phyloP scores from a whole-genome alignment of 2,888 invertebrate species.

The Oxystoma pomonae region DNA sequence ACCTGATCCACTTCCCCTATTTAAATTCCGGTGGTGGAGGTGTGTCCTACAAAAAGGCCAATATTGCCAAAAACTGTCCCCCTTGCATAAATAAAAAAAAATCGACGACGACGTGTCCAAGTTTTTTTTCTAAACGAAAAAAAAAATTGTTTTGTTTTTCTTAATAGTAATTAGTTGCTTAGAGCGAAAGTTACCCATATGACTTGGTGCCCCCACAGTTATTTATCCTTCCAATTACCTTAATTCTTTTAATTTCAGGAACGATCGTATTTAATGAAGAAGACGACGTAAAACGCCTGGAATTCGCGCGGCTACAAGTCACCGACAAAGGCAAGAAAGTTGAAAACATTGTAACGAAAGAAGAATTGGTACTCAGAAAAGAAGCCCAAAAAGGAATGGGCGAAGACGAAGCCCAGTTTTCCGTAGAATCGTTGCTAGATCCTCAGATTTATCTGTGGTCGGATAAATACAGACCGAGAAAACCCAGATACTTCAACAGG shows the following conservation, averaged over 20 bases:
- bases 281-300: conserved; percentile 72
- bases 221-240: too few species aligned
- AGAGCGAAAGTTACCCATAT: too few species aligned
- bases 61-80: too few species aligned
- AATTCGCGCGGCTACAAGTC: conserved; percentile 67
- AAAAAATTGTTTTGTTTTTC: too few species aligned
- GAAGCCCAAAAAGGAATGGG: conserved; percentile 83
- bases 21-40: too few species aligned
- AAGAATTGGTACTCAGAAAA: conserved; percentile 65
- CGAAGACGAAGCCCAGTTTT: conserved; percentile 85
- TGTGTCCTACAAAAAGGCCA: too few species aligned
- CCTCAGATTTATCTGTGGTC: conserved; percentile 91
- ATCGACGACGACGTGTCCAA: too few species aligned
- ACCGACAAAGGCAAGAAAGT: conserved; percentile 57
- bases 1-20: too few species aligned
- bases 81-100: too few species aligned
- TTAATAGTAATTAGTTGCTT: too few species aligned
- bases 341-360: conserved; percentile 48
- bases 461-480: conserved; percentile 95
- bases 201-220: too few species aligned
- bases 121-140: too few species aligned
- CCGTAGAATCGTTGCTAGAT: conserved; percentile 83
- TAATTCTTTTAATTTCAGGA: conserved; percentile 37
- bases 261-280: conserved; percentile 71
- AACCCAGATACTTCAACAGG: conserved; percentile 95